Evolutionary conservation across 2,797 vertebrate genomes (phyloP).

Genomic region (Mionectes olivaceus): DNA sequence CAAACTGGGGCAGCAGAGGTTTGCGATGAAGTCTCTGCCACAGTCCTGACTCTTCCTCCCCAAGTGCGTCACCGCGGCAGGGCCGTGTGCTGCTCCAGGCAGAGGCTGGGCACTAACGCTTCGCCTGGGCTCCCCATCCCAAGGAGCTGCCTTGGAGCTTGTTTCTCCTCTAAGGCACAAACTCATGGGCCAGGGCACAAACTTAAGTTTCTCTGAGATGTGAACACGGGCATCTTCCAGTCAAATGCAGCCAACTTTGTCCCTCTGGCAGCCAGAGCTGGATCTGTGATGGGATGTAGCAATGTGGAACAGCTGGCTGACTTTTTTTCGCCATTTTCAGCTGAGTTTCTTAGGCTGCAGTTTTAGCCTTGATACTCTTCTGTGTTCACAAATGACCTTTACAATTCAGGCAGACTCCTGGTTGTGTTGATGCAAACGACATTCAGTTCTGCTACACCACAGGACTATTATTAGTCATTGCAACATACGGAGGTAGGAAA

Average conservation of each 20-base stretch:
- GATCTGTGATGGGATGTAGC: not conserved
- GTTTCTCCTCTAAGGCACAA: not conserved
- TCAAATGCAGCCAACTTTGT: not conserved
- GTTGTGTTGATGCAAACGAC: slow-evolving; percentile 49
- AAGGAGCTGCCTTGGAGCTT: not conserved
- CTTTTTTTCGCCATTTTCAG: not conserved
- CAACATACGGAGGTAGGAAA: slow-evolving; percentile 66
- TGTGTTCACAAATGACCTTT: slow-evolving; percentile 65
- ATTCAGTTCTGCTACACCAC: slow-evolving; percentile 59
- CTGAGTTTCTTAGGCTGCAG: not conserved
- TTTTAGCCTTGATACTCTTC: slow-evolving; percentile 1
- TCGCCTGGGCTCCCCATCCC: not conserved
- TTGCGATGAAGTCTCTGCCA: not conserved
- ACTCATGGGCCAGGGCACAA: not conserved
- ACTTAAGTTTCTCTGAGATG: not conserved
- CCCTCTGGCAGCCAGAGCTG: not conserved
- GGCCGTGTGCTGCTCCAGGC: not conserved
- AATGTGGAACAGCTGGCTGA: not conserved
- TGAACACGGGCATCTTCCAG: fast-evolving
- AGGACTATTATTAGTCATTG: slow-evolving; percentile 75
- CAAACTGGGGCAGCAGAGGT: not conserved
- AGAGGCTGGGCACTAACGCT: not conserved
- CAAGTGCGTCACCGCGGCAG: not conserved
- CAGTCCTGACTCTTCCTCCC: not conserved
- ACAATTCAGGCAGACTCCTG: slow-evolving; percentile 39